These are phyloP conservation scores for Mechanitis messenoides DNA, from an alignment of 2,888 invertebrate species.

Conservation along the genomic window DNA sequence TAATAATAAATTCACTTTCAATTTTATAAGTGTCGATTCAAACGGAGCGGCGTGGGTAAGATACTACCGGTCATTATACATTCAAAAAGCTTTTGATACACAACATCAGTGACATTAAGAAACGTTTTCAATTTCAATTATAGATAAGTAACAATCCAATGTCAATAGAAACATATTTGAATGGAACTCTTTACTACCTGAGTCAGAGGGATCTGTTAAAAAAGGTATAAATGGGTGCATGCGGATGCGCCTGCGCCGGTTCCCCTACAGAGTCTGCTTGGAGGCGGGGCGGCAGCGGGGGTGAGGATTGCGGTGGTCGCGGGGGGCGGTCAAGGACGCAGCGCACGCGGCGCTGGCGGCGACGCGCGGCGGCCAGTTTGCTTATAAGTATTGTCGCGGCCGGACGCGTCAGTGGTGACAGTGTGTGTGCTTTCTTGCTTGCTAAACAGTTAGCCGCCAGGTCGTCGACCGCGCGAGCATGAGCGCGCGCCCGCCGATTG, in stretches of 20 bases:
- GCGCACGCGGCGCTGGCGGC: constrained; percentile 47
- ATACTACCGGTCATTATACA: too few relatives aligned
- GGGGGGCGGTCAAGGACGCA: constrained; percentile 63
- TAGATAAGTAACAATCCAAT: not conserved
- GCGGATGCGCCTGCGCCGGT: constrained; percentile 23
- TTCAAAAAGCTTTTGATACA: too few relatives aligned
- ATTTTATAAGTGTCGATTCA: too few relatives aligned
- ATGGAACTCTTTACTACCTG: not conserved
- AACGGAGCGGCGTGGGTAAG: too few relatives aligned
- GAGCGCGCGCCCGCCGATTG: constrained; percentile 50
- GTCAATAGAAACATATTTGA: not conserved
- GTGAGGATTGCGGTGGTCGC: constrained; percentile 23
- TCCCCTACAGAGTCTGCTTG: constrained; percentile 1
- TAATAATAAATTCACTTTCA: too few relatives aligned
- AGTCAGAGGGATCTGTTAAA: not conserved
- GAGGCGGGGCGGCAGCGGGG: constrained; percentile 11
- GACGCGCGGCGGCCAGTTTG: constrained; percentile 37
- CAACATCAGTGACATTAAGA: too few relatives aligned
- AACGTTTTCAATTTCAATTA: not conserved
- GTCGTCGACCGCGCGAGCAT: constrained; percentile 70
- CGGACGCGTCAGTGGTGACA: constrained; percentile 31
- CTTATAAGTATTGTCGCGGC: constrained; percentile 30
- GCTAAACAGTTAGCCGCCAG: constrained; percentile 52
- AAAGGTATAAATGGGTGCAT: constrained; percentile 15
- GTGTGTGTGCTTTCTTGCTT: constrained; percentile 36